Base-by-base conservation (phyloP, 2,888 invertebrate genomes). In the Heliconius erato region DNA sequence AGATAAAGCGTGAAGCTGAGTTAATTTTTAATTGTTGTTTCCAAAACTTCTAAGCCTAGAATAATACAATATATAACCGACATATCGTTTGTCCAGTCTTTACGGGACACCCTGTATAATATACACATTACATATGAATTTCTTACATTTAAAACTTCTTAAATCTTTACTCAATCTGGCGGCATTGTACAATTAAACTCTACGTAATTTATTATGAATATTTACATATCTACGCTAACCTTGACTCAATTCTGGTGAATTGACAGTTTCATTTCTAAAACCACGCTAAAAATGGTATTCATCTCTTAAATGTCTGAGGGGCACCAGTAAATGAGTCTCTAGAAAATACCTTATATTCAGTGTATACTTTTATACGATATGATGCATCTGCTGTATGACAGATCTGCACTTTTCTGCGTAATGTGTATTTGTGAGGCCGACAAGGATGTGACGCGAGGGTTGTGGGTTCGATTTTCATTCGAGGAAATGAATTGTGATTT, bases 271-370 rank as follows among this genome's bases (percentile, higher is more conserved):
- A 74, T 80, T 80, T 83, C 81, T 71, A 80, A 79, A 84, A 82
- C 80, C 65, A 79, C 78, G 78, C 83, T 80, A 63, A 83, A 82
- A 80, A 84, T 82, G 80, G 82, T 67, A 83, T 84, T 83, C 84
- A 83, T 82, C 80, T 74, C 74, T 79, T 67, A 76, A 83, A 83
- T 80, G 80, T 79, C 78, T 84, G 79, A 84, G 78, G 83, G 80
- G 79, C 84, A 80, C 67, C 69, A 49, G 71, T 80, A 80, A 84
- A 84, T 84, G 74, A 72, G 71, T 82, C 77, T 79, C 79, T 71
- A 77, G 67, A 83, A 72, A 6, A 77, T 63, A 79, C 16, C 26
- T 78, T 44, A 59, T 71, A 63, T 63, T 76, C 76, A 63, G 63
- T 40, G 63, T 76, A 74, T 74, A 76, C 28, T 54, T 76, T 40